Conservation (phyloP, 2,113 vertebrate species). For the Neoarius graeffei region DNA sequence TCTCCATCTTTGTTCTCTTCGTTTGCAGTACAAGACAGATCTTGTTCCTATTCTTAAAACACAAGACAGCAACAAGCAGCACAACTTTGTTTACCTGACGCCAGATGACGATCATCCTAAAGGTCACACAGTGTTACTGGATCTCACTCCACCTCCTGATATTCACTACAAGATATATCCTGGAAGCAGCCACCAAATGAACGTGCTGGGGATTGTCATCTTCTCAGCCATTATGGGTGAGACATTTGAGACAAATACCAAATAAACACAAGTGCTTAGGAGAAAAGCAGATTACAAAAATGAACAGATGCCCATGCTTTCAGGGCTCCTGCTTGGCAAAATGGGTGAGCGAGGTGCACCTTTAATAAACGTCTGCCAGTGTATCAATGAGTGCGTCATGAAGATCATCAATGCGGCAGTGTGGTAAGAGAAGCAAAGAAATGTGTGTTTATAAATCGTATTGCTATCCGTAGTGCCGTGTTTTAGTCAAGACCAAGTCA, state of each 20-base stretch:
- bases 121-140: constrained; percentile 75
- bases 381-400: constrained; percentile 88
- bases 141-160: constrained; percentile 80
- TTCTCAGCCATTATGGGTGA: constrained; percentile 90
- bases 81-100: constrained; percentile 80
- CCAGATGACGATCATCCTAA: constrained; percentile 73
- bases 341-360: constrained; percentile 84
- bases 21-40: constrained; percentile 81
- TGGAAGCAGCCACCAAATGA: constrained; percentile 87
- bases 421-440: constrained; percentile 69
- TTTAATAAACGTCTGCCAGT: constrained; percentile 84
- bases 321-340: constrained; percentile 82
- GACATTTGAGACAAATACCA: constrained; percentile 6
- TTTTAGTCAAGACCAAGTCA: no score
- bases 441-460: not conserved
- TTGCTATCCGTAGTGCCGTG: not conserved
- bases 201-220: constrained; percentile 87
- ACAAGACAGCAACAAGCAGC: constrained; percentile 57
- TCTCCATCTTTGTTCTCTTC: not conserved
- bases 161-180: constrained; percentile 79
- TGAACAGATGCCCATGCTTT: not conserved
- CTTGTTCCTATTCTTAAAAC: constrained; percentile 75
- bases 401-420: constrained; percentile 86
- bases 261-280: not conserved
- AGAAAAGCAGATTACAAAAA: not conserved